Base-by-base conservation (phyloP, 1,140 invertebrate species). In the Procambarus clarkii region DNA sequence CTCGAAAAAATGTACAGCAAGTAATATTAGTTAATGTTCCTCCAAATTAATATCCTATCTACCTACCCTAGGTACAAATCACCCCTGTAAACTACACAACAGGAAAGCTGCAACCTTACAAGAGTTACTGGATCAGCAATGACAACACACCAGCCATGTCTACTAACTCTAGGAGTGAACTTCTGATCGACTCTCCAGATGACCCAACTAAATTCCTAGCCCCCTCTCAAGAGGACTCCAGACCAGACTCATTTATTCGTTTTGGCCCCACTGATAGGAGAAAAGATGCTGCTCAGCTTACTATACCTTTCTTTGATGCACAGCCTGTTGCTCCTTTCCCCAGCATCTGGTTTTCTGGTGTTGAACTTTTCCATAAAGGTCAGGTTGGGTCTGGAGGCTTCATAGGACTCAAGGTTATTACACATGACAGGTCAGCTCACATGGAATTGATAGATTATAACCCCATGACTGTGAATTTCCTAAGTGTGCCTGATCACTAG, bases 211-310 rank as follows among this genome's bases (percentile, higher is more conserved):
- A 95, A n/a, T 94, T 94, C 2, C 92, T 93, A 0, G 93, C 93
- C 0, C 95, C 95, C 24, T 96, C 97, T 2, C 93, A 78, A 50
- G 60, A 85, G 24, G 91, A 93, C 88, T 86, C 82, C 60, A 48
- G 83, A 9, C 94, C 96, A 34, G 97, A 98, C 94, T 96, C 97
- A 94, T 98, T 96, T 94, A 94, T 98, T 5, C 95, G 97, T 93
- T 98, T 98, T 94, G 96, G 92, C n/a, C 92, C 93, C 34, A 96
- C 96, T 0, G 97, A 97, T 94, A 94, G 97, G 24, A 95, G 96
- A n/a, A 96, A 96, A 34, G 98, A 98, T 94, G 97, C 96, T 0
- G 97, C 96, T 0, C 98, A 98, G 95, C 97, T 96, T 86, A 98
- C 97, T 3, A 95, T 98, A 69, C 97, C 98, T 13, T 98, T 97